Percentiles rank a stretch among this genome's conserved stretches.
These are phyloP conservation scores for Willowsia nigromaculata DNA, from an alignment of 2,888 invertebrate genomes.

Conservation along the genomic window DNA sequence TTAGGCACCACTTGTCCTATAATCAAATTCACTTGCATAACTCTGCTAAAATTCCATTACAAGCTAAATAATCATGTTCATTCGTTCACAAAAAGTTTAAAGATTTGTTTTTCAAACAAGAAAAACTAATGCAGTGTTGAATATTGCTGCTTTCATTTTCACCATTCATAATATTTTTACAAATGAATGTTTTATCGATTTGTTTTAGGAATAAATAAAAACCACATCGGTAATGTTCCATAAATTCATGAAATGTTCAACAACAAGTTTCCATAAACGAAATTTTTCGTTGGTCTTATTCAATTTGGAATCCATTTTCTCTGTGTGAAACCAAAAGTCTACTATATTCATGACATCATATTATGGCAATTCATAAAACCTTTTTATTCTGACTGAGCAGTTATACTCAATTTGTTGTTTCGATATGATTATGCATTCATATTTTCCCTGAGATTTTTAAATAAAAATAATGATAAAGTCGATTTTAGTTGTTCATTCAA, in stretches of 20 bases:
- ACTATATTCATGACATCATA: neutral
- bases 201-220: no score
- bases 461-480: conserved; percentile 25
- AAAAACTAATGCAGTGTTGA: no score
- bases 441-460: neutral
- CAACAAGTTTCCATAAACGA: conserved; percentile 76
- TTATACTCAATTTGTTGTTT: conserved; percentile 23
- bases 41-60: neutral
- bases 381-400: neutral
- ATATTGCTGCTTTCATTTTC: no score
- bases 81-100: neutral
- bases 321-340: conserved; percentile 31
- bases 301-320: conserved; percentile 68
- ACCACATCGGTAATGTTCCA: neutral
- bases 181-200: no score
- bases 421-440: conserved; percentile 1
- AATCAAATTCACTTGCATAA: neutral
- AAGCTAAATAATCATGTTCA: neutral
- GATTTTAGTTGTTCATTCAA: conserved; percentile 30
- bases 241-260: neutral
- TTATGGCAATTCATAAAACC: neutral
- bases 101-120: no score
- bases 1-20: neutral
- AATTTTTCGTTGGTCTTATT: conserved; percentile 44
- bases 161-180: no score